Base-by-base conservation (phyloP, 2,888 invertebrate genomes). In the Andrena camellia region DNA sequence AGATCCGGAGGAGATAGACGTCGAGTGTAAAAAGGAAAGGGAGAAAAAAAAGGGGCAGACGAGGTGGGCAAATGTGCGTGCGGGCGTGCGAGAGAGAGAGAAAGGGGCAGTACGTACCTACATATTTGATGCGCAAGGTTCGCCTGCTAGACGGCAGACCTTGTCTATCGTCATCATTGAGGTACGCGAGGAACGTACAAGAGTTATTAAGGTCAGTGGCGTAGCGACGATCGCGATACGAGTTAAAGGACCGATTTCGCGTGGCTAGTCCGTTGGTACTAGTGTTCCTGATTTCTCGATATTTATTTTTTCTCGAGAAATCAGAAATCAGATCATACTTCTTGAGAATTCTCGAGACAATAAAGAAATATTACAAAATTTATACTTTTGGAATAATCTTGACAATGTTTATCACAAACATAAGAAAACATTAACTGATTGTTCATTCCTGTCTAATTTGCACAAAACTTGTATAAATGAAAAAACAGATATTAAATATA, bases 141-240 rank as follows among this genome's bases (percentile, higher is more conserved):
- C 77, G 83, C 83, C 83, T 84, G 86, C 83, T 86, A 88, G 91
- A 87, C 89, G 84, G 87, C 83, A 89, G 91, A 90, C 91, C 92
- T 91, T 91, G 91, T 90, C 91, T 90, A 91, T 92, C 91, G 91
- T 91, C 90, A 90, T 91, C 88, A 85, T 82, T 87, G 84, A 89
- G 89, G 88, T 89, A 89, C 89, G 91, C 91, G 82, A 90, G 88
- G 88, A 90, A 88, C 90, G 91, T 86, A 88, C 83, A 83, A 73
- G 86, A 89, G 90, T 92, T 92, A 93, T 92, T 92, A 92, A 92
- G 92, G 91, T 91, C 91, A 91, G 89, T 91, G 91, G 89, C 90
- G 88, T 91, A 87, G 84, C 78, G 88, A 81, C 71, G 79, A 73
- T 29, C 54, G 72, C 60, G 74, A 76, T 76, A 77, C 68, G 54